Evolutionary conservation across 2,888 invertebrate species (phyloP).

Genomic region (Candidula unifasciata): DNA sequence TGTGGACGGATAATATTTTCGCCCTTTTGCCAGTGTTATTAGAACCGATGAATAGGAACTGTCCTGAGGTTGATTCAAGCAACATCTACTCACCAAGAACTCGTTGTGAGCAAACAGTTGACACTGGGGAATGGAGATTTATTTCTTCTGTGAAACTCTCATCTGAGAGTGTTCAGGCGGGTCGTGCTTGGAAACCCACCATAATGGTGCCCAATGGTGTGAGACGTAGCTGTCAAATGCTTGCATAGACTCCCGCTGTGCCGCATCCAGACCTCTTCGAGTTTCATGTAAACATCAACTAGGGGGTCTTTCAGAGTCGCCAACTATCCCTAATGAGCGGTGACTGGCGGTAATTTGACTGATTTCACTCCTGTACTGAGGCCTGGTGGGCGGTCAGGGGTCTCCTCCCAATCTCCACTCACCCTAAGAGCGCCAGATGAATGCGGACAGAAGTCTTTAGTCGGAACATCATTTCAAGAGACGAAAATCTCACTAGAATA

Average conservation of each 20-base stretch:
- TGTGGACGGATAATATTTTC: constrained; percentile 42
- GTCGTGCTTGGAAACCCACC: constrained; percentile 50
- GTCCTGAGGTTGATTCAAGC: constrained; percentile 48
- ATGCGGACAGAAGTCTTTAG: constrained; percentile 17
- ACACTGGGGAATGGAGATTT: constrained; percentile 45
- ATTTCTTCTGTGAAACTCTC: constrained; percentile 43
- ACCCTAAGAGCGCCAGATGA: constrained; percentile 39
- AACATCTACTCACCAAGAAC: constrained; percentile 51
- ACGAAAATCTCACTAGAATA: constrained; percentile 33
- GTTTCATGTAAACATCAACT: constrained; percentile 51
- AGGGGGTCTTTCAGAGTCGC: constrained; percentile 51
- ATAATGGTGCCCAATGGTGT: constrained; percentile 57
- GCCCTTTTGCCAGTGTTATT: constrained; percentile 50
- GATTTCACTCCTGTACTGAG: constrained; percentile 49
- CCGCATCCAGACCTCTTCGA: constrained; percentile 44
- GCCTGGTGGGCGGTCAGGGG: constrained; percentile 29
- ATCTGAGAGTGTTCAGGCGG: constrained; percentile 46
- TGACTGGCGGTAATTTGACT: constrained; percentile 54
- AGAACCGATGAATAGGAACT: constrained; percentile 46
- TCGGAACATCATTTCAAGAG: constrained; percentile 26
- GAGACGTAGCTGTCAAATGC: constrained; percentile 56
- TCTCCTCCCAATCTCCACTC: constrained; percentile 31
- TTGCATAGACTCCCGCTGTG: constrained; percentile 55
- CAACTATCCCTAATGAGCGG: constrained; percentile 54
- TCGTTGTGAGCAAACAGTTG: constrained; percentile 54